Conservation (phyloP, 1,140 invertebrate genomes). For the Ostrea denselamellosa region DNA sequence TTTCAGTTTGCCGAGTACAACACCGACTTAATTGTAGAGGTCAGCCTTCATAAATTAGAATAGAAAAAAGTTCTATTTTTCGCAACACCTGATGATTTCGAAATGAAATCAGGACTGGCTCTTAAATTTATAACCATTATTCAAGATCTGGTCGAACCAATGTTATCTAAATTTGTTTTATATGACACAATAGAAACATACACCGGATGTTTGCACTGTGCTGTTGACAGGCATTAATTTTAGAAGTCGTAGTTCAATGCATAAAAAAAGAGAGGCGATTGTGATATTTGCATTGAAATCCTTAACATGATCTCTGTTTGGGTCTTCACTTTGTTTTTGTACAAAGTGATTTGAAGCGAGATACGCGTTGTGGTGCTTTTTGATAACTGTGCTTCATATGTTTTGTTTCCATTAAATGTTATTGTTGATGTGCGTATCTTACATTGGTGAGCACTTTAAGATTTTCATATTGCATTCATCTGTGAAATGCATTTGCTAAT, state of each 20-base stretch:
- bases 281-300: background rate
- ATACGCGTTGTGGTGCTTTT: slow-evolving; percentile 25
- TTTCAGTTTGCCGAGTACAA: background rate
- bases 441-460: background rate
- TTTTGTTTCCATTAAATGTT: slow-evolving; percentile 23
- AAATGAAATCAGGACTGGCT: too few relatives aligned
- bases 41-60: too few relatives aligned
- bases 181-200: too few relatives aligned
- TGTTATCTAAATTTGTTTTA: too few relatives aligned
- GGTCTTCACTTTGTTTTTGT: background rate
- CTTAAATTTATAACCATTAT: too few relatives aligned
- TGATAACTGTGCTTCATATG: slow-evolving; percentile 18
- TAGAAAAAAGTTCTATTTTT: too few relatives aligned
- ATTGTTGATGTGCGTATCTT: background rate
- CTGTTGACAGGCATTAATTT: background rate
- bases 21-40: too few relatives aligned
- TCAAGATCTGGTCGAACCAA: too few relatives aligned
- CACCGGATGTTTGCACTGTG: background rate
- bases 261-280: background rate
- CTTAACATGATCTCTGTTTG: background rate
- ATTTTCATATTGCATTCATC: background rate
- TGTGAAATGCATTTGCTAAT: background rate
- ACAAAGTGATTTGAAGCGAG: background rate
- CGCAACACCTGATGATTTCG: too few relatives aligned
- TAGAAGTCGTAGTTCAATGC: background rate